Conservation (phyloP, 30 jellyfish, hydroid and myxozoan species). For the Turritopsis rubra region DNA sequence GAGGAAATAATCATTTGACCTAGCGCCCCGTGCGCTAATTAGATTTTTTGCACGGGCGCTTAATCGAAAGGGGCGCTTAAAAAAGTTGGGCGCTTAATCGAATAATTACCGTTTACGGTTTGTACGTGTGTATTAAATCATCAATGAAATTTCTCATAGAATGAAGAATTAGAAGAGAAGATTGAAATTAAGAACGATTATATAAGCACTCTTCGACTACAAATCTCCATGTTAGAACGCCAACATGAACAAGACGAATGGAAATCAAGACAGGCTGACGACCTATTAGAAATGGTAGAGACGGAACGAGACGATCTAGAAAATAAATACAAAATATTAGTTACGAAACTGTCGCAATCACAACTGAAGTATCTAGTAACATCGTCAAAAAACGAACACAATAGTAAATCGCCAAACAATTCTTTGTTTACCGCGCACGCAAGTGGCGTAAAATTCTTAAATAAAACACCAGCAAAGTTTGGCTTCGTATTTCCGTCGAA, state of each 20-base stretch:
- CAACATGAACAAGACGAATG: constrained; percentile 8
- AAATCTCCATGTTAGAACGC: background rate
- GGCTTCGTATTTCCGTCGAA: too few species aligned
- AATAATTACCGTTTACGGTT: too few species aligned
- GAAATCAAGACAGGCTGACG: constrained; percentile 26
- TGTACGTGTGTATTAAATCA: background rate
- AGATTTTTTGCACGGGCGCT: too few species aligned
- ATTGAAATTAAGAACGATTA: constrained; percentile 9
- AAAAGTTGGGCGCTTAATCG: too few species aligned
- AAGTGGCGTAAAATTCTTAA: too few species aligned
- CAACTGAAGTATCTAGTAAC: background rate
- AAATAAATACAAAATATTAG: background rate
- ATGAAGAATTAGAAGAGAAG: constrained; percentile 20
- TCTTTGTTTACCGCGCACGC: background rate
- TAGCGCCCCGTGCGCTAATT: too few species aligned
- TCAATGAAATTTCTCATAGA: background rate
- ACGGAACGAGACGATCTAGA: background rate
- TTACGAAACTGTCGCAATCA: background rate
- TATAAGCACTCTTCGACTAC: constrained; percentile 4
- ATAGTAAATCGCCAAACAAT: background rate
- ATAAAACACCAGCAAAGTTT: too few species aligned
- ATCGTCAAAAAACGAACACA: background rate
- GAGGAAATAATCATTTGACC: too few species aligned
- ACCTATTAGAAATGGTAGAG: constrained; percentile 17
- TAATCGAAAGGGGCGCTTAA: too few species aligned